Base-by-base conservation (phyloP, 2,797 vertebrate genomes). In the Etheostoma nigrum region DNA sequence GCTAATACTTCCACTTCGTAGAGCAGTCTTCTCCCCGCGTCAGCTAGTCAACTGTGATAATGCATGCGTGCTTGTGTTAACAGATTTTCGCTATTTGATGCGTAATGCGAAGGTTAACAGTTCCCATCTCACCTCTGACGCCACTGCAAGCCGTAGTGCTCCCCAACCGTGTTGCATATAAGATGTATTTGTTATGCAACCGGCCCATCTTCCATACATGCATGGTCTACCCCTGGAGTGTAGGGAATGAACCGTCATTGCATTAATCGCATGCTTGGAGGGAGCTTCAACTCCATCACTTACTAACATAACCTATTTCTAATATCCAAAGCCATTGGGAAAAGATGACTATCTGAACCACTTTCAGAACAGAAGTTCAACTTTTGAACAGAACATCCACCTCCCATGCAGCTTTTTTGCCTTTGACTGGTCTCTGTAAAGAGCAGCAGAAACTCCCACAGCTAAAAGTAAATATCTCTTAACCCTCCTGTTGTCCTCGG, bases 161-260 rank as follows among this genome's bases (percentile, higher is more conserved):
- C n/a, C 23, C 44, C 47, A 47, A 30, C 48, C 36, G 30, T 52
- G 63, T 42, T 23, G 47, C 11, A 44, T 64, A 74, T 47, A 27
- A 52, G 30, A 51, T 76, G 47, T 62, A 51, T 45, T 51, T 71
- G 63, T 84, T 88, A 73, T 66, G 86, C 61, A 89, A 87, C 27
- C 27, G 60, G 6, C 25, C 64, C 54, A 59, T 58, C 9, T 40
- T 40, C 10, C 70, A 52, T 16, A 42, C 53, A 66, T 55, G 78
- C 80, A 76, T 47, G 63, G 58, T 65, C 66, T 82, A 47, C 76
- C 76, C 75, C 54, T 66, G 45, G 72, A 67, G 51, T 47, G 19
- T 36, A 23, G 30, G 30, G 30, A 30, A 30, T 6, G 5, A 30
- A 72, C 47, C 75, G 78, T 68, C 67, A 68, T 80, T 53, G 51